Evolutionary conservation across 2,797 vertebrate genomes (phyloP).

Genomic region (Loriculus beryllinus): DNA sequence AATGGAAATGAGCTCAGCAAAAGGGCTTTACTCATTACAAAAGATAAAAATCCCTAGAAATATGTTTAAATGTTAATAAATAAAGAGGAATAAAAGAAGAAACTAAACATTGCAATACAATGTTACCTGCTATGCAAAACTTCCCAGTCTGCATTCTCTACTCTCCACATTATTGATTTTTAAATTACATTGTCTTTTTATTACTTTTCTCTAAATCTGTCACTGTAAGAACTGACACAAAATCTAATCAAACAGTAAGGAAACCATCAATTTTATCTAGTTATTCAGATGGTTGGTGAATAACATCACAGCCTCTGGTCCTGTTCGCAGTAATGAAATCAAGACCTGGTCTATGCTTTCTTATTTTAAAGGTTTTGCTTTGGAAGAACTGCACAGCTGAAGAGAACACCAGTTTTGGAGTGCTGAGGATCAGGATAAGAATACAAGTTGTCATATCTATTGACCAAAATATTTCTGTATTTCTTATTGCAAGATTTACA

Average conservation of each 20-base stretch:
- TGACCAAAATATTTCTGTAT: neutral
- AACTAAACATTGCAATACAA: constrained; percentile 2
- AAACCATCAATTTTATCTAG: constrained; percentile 66
- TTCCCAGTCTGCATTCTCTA: neutral
- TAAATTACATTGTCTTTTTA: constrained; percentile 69
- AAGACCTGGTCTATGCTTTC: neutral
- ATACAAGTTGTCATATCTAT: neutral
- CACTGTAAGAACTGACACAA: constrained; percentile 56
- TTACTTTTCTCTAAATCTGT: constrained; percentile 63
- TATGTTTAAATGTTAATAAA: constrained; percentile 62
- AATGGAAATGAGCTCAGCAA: constrained; percentile 61
- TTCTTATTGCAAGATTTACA: neutral
- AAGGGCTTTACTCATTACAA: constrained; percentile 44
- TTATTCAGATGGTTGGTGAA: constrained; percentile 60
- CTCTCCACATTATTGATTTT: constrained; percentile 61
- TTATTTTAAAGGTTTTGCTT: constrained; percentile 17
- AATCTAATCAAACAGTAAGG: constrained; percentile 67
- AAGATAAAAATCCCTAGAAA: constrained; percentile 53
- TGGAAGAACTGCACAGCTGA: neutral
- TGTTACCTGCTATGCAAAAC: constrained; percentile 20
- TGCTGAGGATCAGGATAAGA: neutral
- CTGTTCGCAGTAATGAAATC: constrained; percentile 51
- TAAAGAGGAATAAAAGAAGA: constrained; percentile 30
- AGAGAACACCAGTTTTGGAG: neutral
- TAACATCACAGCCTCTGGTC: constrained; percentile 48